Percentiles rank a stretch among this genome's conserved stretches.
Evolutionary conservation across 1,140 invertebrate species (phyloP).

Genomic region (Ips nitidus): DNA sequence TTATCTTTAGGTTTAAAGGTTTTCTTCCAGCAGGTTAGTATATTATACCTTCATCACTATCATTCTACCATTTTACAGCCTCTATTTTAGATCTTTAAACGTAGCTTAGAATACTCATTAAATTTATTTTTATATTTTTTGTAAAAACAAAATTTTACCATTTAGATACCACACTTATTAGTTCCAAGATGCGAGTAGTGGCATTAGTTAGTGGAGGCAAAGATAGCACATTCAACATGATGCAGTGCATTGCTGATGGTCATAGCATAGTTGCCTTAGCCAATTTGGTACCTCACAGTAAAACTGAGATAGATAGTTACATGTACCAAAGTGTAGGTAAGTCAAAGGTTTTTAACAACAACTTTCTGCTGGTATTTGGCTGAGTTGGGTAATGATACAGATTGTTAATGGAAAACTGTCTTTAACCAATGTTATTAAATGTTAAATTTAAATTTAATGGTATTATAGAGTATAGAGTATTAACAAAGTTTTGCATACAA

Average conservation of each 20-base stretch:
- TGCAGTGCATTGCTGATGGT: constrained; percentile 94
- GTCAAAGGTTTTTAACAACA: not conserved
- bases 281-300: constrained; percentile 87
- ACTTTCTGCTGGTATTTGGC: not conserved
- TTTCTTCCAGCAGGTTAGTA: too few relatives aligned
- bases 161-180: too few relatives aligned
- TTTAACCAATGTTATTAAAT: not conserved
- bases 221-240: constrained; percentile 98
- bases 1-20: too few relatives aligned
- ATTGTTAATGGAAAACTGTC: not conserved
- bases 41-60: too few relatives aligned
- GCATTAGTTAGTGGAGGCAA: constrained; percentile 96
- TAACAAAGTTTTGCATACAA: too few relatives aligned
- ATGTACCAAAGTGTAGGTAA: constrained; percentile 95
- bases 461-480: not conserved
- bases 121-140: too few relatives aligned
- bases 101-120: too few relatives aligned
- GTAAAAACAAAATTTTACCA: too few relatives aligned
- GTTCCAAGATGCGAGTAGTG: constrained; percentile 75
- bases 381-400: not conserved
- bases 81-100: too few relatives aligned
- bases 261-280: constrained; percentile 96
- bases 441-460: constrained; percentile 6
- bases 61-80: too few relatives aligned
- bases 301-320: constrained; percentile 96